Conservation (phyloP, 2,797 vertebrate species). For the Vespertilio murinus region DNA sequence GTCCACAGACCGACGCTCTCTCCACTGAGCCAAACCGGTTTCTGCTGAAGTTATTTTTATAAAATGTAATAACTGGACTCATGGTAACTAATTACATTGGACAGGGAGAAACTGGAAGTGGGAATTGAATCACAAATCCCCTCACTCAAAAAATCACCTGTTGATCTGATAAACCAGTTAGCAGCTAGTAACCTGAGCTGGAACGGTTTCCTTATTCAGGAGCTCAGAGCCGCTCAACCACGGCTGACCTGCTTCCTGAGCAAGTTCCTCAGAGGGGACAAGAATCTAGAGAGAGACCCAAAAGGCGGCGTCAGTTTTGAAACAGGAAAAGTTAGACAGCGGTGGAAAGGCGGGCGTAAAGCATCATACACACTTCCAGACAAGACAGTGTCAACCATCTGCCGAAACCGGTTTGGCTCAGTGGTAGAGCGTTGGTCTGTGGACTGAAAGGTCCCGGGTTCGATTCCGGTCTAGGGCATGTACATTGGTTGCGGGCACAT, state of each 20-base stretch:
- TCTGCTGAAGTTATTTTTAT: neutral
- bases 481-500: no score
- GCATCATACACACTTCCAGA: neutral
- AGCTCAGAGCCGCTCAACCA: neutral
- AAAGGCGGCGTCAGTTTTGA: conserved; percentile 1
- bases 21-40: no score
- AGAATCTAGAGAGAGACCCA: neutral
- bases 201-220: neutral
- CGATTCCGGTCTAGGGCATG: no score
- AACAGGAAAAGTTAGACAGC: neutral
- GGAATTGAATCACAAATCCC: neutral
- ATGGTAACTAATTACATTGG: neutral
- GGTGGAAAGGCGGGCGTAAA: neutral
- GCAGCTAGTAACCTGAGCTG: neutral
- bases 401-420: no score
- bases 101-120: neutral
- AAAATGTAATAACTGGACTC: neutral
- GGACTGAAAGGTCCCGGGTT: no score
- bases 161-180: neutral
- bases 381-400: neutral
- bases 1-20: no score
- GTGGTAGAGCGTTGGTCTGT: no score
- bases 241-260: neutral
- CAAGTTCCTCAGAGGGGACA: neutral
- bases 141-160: neutral